Base-by-base conservation (phyloP, 2,797 vertebrate genomes). In the Gadopsis bispinosus region DNA sequence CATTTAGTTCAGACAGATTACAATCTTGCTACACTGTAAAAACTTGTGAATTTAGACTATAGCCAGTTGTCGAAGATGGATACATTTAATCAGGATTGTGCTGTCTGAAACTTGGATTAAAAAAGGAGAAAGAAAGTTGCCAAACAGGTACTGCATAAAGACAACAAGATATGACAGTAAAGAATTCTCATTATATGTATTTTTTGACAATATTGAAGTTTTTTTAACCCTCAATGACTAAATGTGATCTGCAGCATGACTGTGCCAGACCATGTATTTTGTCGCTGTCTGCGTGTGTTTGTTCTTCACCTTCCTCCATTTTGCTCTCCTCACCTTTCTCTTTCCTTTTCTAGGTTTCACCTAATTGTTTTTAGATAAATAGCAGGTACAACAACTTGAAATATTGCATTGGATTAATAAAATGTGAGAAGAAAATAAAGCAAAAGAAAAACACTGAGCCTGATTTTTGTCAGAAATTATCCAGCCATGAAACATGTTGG, bases 401-500 rank as follows among this genome's bases (percentile, higher is more conserved):
- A 59, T 10, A 68, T 14, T 43, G 3, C 20, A 62, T 48, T 39
- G 35, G 37, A 81, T 84, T 48, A 71, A 75, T 67, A 58, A 75
- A 62, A 59, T 78, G 20, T 3, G 22, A 56, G n/a, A 54, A 31
- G 3, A 77, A 80, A 39, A 73, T 37, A 65, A 79, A 80, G 41
- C 37, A 55, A 75, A 79, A 75, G 63, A 71, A 80, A 83, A 77
- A 79, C 65, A 51, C 48, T 41, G 45, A 70, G 37, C 5, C 47
- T 39, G 45, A 75, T 80, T 74, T 78, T 71, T 84, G 29, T 82
- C 55, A 56, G 71, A 22, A 80, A 56, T 55, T 3, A 63, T 73
- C 66, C 68, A 39, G 58, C 29, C 50, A 20, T 72, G 33, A 69
- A 75, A 69, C 51, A 61, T 61, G 71, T 73, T 53, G 19, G n/a